phyloP scores from a whole-genome alignment of 1,140 invertebrate species.

The Cataglyphis hispanica region DNA sequence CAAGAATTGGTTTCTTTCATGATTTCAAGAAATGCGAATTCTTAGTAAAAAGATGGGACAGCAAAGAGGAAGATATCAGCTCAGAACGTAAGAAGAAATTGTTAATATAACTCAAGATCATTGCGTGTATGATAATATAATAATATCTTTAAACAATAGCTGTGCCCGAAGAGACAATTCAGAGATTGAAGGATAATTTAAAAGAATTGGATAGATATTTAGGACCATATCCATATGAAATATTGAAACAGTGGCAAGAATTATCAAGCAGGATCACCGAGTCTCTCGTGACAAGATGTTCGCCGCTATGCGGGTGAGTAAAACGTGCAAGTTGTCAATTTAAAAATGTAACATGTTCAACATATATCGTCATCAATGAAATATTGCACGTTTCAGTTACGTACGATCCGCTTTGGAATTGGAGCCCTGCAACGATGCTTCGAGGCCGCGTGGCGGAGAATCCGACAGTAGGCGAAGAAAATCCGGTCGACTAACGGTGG shows the following conservation, averaged over 20 bases:
- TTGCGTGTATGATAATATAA: background rate
- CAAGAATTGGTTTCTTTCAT: conserved; percentile 96
- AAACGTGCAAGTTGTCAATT: background rate
- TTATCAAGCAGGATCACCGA: conserved; percentile 87
- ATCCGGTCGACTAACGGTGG: conserved; percentile 82
- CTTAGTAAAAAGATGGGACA: conserved; percentile 95
- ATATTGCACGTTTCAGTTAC: conserved; percentile 74
- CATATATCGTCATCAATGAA: background rate
- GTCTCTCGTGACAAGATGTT: conserved; percentile 79
- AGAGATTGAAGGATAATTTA: conserved; percentile 91
- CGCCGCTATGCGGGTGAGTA: conserved; percentile 81
- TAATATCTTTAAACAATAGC: conserved; percentile 75
- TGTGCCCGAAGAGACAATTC: conserved; percentile 88
- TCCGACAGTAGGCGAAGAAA: conserved; percentile 77
- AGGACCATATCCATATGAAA: conserved; percentile 97
- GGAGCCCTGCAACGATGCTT: conserved; percentile 88
- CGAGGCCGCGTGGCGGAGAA: conserved; percentile 87
- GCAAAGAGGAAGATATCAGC: conserved; percentile 90
- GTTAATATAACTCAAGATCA: background rate
- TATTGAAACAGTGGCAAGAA: conserved; percentile 94
- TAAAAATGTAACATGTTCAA: background rate
- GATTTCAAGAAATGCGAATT: conserved; percentile 94
- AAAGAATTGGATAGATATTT: conserved; percentile 93
- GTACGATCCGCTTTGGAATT: conserved; percentile 91
- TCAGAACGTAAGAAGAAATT: conserved; percentile 76